Base-by-base conservation (phyloP, 2,113 vertebrate species). In the Ondatra zibethicus region DNA sequence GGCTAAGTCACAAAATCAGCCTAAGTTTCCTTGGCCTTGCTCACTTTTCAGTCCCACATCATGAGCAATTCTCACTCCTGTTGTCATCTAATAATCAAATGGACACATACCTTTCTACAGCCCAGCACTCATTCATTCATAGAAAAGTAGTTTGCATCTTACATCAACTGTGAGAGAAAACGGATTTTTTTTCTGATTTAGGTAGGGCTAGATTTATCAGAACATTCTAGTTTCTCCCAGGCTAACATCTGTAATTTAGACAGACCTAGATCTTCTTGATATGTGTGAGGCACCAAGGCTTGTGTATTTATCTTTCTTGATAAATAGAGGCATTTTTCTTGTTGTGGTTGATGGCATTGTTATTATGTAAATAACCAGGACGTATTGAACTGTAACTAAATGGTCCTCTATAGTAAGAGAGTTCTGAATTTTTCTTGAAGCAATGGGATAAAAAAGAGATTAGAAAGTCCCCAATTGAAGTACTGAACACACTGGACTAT, bases 1-100 rank as follows among this genome's bases (percentile, higher is more conserved):
- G 55, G 68, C 63, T 70, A 96, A 86, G 81, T 70, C 65, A n/a
- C 78, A 76, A 55, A 96, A 42, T 55, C 50, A 76, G 19, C 42
- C 86, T 61, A 52, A 0, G 6, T 80, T 88, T 91, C 27, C 68
- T 75, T 93, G 81, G 19, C 16, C 31, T 89, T 72, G 17, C 16
- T 93, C 39, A 85, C 73, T 27, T 88, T 94, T 47, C 82, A 65
- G 2, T 73, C 36, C 10, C 19, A 89, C 31, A 47, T 42, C 13
- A 36, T n/a, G 87, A 89, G 21, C 70, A 93, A 17, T 84, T 89
- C 61, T 93, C 75, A 4, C 31, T 87, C 45, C 77, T 85, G 31
- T 0, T 7, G 10, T 3, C 29, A 13, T 3, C 45, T 50, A 47
- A 82, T 89, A 87, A 78, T 68, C 25, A 21, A 84, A 93, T 45